Evolutionary conservation across 2,113 vertebrate genomes (phyloP), one percentile per base, ranked within the genome.

Genomic region (Neolamprologus sp.): DNA sequence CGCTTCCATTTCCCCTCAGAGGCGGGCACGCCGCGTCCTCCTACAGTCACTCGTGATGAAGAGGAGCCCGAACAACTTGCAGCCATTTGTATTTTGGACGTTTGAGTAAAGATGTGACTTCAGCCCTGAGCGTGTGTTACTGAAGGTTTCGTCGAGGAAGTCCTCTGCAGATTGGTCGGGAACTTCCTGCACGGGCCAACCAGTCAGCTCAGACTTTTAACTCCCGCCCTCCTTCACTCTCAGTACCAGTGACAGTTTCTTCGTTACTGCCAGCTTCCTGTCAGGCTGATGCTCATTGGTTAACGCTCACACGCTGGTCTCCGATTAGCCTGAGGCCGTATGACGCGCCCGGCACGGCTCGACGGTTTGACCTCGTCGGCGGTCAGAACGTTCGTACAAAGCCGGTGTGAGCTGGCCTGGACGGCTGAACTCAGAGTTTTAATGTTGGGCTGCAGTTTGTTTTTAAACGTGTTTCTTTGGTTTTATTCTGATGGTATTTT

Each of bases 11-110:
- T 80, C 49, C 47, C 33, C 4, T 80, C 30, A 37, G 7, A 33
- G 78, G 33, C 3, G 12, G 51, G 30, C 6, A 7, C 8, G 19
- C 33, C 3, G 8, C 13, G 5, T 10, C 68, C 21, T 73, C 14
- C 37, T 17, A 28, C 35, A 68, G 63, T 54, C 75, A 12, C 75
- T 80, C 17, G 9, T 37, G 63, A 68, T 5, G 33, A 37, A 21
- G 0, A 42, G 37, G 21, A 73, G 7, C 10, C 19, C 0, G 33
- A 21, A 16, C 35, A 23, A 8, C 65, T 23, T 21, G 1, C 33
- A 2, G 17, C 19, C 60, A 13, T 35, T n/a, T 21, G 19, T 13
- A 21, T 68, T 68, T 37, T n/a, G 1, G 33, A 37, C 1, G 3
- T 68, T 5, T 40, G 60, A 35, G n/a, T 21, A 40, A 23, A 68